phyloP scores from a whole-genome alignment of 2,113 vertebrate species.

The Myxocyprinus asiaticus region DNA sequence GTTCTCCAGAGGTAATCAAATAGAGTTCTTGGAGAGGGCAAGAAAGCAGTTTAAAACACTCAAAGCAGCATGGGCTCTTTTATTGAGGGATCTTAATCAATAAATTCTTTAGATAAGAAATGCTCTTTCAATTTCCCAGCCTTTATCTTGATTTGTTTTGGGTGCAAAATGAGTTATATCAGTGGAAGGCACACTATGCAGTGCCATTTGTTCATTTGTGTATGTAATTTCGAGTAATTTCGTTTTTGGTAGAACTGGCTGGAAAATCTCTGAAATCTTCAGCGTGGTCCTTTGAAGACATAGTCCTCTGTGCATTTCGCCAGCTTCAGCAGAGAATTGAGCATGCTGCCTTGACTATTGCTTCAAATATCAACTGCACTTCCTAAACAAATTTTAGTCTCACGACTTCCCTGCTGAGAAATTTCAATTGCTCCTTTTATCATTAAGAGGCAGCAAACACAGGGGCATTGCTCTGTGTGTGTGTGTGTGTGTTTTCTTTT shows the following conservation, averaged over 20 bases:
- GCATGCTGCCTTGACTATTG: background rate
- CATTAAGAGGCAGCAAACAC: constrained; percentile 34
- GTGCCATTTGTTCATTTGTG: no score
- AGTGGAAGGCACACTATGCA: background rate
- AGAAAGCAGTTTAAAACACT: no score
- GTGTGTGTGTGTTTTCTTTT: constrained; percentile 25
- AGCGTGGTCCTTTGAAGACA: background rate
- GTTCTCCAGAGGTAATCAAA: background rate
- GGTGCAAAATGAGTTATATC: background rate
- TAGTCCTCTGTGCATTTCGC: no score
- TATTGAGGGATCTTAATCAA: constrained; percentile 34
- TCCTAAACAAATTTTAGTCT: no score
- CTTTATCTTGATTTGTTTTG: constrained; percentile 22
- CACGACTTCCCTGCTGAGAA: background rate
- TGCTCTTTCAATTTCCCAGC: background rate
- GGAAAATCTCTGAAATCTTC: background rate
- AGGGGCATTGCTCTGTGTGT: constrained; percentile 44
- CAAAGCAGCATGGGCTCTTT: background rate
- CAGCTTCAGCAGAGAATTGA: no score
- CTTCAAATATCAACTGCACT: background rate
- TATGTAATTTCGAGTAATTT: no score
- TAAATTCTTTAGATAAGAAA: constrained; percentile 24
- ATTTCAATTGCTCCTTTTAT: constrained; percentile 23
- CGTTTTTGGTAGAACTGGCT: background rate
- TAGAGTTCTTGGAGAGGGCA: background rate